Percentiles rank a stretch among this genome's conserved stretches.
Conservation (phyloP, 2,888 invertebrate genomes). For the Trimorus sp. region DNA sequence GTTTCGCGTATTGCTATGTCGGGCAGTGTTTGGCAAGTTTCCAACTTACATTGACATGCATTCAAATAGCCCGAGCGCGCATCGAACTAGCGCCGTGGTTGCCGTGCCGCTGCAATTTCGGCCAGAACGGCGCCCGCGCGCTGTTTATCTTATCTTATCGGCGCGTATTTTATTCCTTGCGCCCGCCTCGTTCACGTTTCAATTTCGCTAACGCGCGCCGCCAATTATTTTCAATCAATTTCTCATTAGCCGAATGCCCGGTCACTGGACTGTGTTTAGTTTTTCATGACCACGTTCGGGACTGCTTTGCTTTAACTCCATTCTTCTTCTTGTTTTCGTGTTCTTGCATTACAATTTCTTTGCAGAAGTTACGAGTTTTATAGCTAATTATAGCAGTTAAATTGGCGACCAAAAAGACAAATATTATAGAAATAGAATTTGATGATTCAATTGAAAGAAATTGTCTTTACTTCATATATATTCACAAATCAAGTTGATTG, state of each 20-base stretch:
- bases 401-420: no score
- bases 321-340: no score
- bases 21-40: conserved; percentile 49
- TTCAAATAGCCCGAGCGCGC: conserved; percentile 29
- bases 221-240: conserved; percentile 32
- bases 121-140: conserved; percentile 21
- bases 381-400: no score
- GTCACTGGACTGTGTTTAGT: background rate
- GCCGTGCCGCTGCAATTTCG: conserved; percentile 34
- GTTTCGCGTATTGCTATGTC: conserved; percentile 44
- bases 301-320: no score
- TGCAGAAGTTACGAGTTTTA: no score
- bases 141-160: conserved; percentile 46
- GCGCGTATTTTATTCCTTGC: conserved; percentile 27
- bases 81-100: conserved; percentile 38
- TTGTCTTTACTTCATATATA: no score
- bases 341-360: no score
- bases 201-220: conserved; percentile 24
- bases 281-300: background rate
- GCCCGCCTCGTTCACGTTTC: conserved; percentile 17
- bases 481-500: no score
- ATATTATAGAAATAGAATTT: no score
- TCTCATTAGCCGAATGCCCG: conserved; percentile 9
- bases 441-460: no score
- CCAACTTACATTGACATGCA: conserved; percentile 43